A percentile compares a stretch with the other conserved stretches of the same genome.
These are phyloP conservation scores for Myotis myotis DNA, from an alignment of 2,797 vertebrate species.

Conservation along the genomic window DNA sequence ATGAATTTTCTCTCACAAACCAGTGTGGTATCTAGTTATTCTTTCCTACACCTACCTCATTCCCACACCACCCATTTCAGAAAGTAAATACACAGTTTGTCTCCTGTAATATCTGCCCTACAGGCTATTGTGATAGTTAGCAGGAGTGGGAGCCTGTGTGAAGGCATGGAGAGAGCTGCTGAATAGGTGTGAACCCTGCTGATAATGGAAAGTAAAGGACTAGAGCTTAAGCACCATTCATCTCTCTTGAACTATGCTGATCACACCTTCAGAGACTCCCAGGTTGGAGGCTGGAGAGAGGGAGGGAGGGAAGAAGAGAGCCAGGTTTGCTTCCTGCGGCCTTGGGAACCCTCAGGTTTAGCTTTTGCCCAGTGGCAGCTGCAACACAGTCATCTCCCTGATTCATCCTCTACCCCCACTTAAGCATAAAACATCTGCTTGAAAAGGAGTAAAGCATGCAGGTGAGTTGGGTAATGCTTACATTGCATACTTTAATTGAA, in stretches of 20 bases:
- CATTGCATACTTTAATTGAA: constrained; percentile 39
- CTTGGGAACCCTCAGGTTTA: neutral
- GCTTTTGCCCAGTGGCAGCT: constrained; percentile 34
- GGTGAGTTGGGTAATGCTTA: constrained; percentile 5
- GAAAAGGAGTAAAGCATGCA: constrained; percentile 39
- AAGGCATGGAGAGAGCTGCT: neutral
- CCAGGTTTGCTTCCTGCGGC: neutral
- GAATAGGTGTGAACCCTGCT: constrained; percentile 41
- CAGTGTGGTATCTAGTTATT: neutral
- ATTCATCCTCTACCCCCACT: neutral
- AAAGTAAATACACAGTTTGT: constrained; percentile 38
- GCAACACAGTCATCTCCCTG: neutral
- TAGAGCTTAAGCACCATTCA: neutral
- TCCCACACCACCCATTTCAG: neutral
- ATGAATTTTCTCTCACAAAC: constrained; percentile 28
- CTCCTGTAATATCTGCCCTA: constrained; percentile 9
- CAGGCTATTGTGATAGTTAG: constrained; percentile 33
- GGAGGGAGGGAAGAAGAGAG: neutral
- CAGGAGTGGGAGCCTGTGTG: neutral
- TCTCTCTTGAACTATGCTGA: constrained; percentile 10
- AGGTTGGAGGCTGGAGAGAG: neutral
- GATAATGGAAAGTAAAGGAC: neutral
- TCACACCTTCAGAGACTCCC: neutral
- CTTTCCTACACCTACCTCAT: neutral
- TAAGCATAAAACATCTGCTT: constrained; percentile 56